These are phyloP conservation scores for Oxyruncus cristatus DNA, from an alignment of 2,113 vertebrate species.

Conservation along the genomic window DNA sequence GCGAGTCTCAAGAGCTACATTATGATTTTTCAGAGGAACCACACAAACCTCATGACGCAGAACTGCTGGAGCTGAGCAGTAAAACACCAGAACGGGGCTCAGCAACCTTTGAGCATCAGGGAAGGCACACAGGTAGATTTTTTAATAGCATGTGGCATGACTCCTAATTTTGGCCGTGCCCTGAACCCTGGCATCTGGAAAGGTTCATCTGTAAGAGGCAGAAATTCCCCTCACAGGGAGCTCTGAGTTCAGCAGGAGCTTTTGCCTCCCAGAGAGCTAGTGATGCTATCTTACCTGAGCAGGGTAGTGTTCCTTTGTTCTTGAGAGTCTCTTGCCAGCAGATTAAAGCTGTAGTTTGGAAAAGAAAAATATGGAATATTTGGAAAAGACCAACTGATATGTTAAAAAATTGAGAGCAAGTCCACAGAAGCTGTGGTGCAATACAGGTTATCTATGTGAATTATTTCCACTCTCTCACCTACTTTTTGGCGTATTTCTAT, in stretches of 20 bases:
- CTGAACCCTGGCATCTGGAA: not conserved
- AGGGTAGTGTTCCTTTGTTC: not conserved
- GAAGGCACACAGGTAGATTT: not conserved
- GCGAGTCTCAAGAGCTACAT: not conserved
- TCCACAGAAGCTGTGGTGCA: not conserved
- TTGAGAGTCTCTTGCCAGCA: not conserved
- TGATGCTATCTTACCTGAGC: not conserved
- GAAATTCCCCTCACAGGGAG: not conserved
- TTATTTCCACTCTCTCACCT: not conserved
- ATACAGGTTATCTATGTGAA: not conserved
- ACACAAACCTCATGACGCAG: not conserved
- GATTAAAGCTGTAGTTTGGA: not conserved
- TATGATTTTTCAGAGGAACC: not conserved
- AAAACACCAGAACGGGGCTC: not conserved
- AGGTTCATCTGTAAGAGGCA: not conserved
- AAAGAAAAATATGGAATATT: not conserved
- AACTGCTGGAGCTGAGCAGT: not conserved
- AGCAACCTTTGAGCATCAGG: not conserved
- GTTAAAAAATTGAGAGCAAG: not conserved
- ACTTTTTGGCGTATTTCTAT: not conserved
- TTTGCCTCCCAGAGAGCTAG: not conserved
- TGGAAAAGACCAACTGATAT: not conserved
- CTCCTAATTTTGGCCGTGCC: constrained; percentile 11
- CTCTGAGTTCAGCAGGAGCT: not conserved
- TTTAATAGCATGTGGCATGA: not conserved